Conservation (phyloP, 2,797 vertebrate species). For the Mus caroli region DNA sequence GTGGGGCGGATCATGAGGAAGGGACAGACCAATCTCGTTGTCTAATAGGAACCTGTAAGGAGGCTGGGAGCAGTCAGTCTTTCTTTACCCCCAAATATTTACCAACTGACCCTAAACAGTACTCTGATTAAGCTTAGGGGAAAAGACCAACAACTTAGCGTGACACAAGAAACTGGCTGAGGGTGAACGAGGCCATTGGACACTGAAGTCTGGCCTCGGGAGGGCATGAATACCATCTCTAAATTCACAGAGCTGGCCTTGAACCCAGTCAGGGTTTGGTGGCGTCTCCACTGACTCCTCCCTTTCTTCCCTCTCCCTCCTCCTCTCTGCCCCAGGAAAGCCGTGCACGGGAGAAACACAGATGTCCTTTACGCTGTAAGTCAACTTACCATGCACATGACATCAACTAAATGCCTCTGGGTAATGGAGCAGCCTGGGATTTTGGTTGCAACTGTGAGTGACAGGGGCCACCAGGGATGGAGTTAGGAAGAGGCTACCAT, state of each 20-base stretch:
- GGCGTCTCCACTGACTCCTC: conserved; percentile 56
- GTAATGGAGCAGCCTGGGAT: not conserved
- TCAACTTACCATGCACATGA: not conserved
- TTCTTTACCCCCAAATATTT: not conserved
- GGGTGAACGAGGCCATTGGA: not conserved
- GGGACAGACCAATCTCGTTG: not conserved
- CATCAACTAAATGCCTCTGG: not conserved
- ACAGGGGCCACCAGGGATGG: not conserved
- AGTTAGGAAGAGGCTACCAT: not conserved
- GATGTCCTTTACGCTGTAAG: not conserved
- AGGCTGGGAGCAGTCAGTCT: not conserved
- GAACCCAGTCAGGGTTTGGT: not conserved
- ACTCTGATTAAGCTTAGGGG: not conserved
- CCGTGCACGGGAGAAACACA: not conserved
- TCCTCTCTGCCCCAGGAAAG: not conserved
- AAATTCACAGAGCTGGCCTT: not conserved
- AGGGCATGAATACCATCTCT: not conserved
- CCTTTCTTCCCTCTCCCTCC: too few species aligned
- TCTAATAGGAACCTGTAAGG: not conserved
- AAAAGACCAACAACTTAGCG: not conserved
- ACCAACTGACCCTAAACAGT: not conserved
- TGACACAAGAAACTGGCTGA: not conserved
- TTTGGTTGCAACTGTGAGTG: not conserved
- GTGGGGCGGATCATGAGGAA: not conserved
- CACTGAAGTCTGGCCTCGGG: not conserved